phyloP scores from a whole-genome alignment of 2,888 invertebrate genomes.

The Mantis religiosa region DNA sequence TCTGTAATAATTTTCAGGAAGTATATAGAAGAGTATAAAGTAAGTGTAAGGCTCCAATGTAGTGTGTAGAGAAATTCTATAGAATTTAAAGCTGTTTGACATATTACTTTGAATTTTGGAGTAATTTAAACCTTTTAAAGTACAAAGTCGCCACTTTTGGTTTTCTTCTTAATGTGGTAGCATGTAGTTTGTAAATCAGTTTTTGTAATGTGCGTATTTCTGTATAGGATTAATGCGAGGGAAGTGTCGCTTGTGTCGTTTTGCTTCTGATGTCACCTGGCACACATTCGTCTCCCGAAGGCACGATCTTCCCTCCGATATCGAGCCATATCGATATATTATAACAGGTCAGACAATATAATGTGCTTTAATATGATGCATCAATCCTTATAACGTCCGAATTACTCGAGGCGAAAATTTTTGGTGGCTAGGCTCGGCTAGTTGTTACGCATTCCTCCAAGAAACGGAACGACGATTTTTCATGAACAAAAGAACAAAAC shows the following conservation, averaged over 20 bases:
- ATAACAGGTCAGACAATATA: constrained; percentile 4
- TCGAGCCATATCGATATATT: not conserved
- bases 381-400: not conserved
- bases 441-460: not conserved
- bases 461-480: not conserved
- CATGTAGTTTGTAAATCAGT: too few relatives aligned
- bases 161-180: too few relatives aligned
- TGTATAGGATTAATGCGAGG: too few relatives aligned
- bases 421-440: not conserved
- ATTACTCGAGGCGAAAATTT: not conserved
- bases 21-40: too few relatives aligned
- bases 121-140: too few relatives aligned
- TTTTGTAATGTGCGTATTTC: too few relatives aligned
- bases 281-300: not conserved
- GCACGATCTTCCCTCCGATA: not conserved
- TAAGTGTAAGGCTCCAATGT: too few relatives aligned
- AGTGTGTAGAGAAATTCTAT: too few relatives aligned
- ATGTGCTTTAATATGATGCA: not conserved
- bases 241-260: not conserved
- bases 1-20: too few relatives aligned
- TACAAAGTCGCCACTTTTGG: too few relatives aligned
- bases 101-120: too few relatives aligned
- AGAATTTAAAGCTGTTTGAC: too few relatives aligned
- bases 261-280: not conserved
- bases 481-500: not conserved